Evolutionary conservation across 1,140 invertebrate species (phyloP).

Genomic region (Linepithema humile): DNA sequence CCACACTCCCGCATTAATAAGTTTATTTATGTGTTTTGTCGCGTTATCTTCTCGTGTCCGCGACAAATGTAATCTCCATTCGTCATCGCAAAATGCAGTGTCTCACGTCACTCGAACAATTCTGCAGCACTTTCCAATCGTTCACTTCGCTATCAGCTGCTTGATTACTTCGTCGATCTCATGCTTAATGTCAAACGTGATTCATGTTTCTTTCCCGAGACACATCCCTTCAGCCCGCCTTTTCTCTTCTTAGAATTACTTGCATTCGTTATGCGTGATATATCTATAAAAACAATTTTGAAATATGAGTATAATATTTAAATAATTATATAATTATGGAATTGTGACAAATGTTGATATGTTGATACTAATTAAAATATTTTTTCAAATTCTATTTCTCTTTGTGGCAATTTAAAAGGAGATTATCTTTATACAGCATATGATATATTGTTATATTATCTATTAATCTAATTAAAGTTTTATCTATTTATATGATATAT

Average conservation of each 20-base stretch:
- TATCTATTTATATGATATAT: too few species aligned
- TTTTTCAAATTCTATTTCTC: not conserved
- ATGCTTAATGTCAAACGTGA: constrained; percentile 66
- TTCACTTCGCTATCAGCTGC: constrained; percentile 49
- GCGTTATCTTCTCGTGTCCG: not conserved
- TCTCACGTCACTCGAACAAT: not conserved
- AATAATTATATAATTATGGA: not conserved
- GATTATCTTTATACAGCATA: not conserved
- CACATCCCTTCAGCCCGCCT: constrained; percentile 27
- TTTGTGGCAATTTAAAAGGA: not conserved
- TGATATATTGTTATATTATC: too few species aligned
- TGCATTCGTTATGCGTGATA: not conserved
- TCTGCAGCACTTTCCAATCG: not conserved
- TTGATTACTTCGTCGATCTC: constrained; percentile 35
- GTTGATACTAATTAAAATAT: not conserved
- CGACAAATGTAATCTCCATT: not conserved
- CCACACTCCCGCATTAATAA: constrained; percentile 65
- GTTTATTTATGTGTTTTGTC: constrained; percentile 63
- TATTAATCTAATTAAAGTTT: too few species aligned
- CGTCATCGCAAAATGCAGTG: not conserved
- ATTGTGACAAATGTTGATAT: not conserved
- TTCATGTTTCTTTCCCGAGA: constrained; percentile 63
- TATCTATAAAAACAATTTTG: not conserved
- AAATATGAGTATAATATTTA: not conserved
- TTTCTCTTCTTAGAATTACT: constrained; percentile 20